These are phyloP conservation scores for Montipora cactus DNA, from an alignment of 64 coral and sea anemone species.

Conservation along the genomic window DNA sequence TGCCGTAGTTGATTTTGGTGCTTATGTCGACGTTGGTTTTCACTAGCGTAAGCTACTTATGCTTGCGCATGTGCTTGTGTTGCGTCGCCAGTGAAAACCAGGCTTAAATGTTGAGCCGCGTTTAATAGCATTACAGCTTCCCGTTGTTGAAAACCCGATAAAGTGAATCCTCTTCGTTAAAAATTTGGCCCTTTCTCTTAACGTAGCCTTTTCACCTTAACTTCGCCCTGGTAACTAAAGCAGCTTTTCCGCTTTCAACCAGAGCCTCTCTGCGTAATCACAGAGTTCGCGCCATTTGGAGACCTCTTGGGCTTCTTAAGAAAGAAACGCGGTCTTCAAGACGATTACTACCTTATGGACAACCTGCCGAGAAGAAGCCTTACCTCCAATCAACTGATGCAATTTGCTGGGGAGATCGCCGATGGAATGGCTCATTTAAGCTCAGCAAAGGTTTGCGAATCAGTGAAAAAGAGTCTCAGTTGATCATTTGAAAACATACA, in stretches of 20 bases:
- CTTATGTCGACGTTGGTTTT: too few species aligned
- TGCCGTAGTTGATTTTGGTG: too few species aligned
- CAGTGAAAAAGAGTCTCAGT: not conserved
- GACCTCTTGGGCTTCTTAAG: constrained; percentile 66
- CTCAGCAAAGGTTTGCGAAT: constrained; percentile 28
- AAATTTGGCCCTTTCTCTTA: too few species aligned
- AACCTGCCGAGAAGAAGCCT: constrained; percentile 14
- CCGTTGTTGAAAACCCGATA: too few species aligned
- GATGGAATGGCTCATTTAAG: constrained; percentile 58
- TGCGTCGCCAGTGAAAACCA: too few species aligned
- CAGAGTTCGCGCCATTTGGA: constrained; percentile 64
- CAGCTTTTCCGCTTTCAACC: not conserved
- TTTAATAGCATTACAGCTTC: too few species aligned
- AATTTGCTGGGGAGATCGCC: constrained; percentile 56
- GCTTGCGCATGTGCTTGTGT: too few species aligned
- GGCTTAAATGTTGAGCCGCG: too few species aligned
- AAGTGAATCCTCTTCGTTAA: too few species aligned
- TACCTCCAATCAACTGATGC: constrained; percentile 35
- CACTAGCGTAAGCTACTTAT: too few species aligned
- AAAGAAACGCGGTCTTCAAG: constrained; percentile 47
- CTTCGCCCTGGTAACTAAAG: not conserved
- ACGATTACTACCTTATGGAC: constrained; percentile 29
- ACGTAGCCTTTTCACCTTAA: not conserved
- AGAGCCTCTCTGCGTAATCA: constrained; percentile 58
- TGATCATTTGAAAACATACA: not conserved